These are phyloP conservation scores for Ptychodera flava DNA, from an alignment of 35 echinoderm and acorn worm genomes.

Conservation along the genomic window DNA sequence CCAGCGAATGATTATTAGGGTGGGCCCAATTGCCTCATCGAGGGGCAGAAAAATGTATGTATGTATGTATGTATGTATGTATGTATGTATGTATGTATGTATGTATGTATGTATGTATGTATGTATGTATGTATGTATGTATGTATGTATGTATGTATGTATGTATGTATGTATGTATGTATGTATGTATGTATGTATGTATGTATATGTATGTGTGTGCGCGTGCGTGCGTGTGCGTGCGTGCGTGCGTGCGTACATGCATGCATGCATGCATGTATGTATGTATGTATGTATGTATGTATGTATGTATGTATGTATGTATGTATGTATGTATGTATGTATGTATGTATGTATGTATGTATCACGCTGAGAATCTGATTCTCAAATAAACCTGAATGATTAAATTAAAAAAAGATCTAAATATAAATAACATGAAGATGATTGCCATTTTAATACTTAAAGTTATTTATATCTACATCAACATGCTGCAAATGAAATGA, in stretches of 20 bases:
- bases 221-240: background rate
- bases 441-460: too few species aligned
- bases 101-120: background rate
- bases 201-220: background rate
- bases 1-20: too few species aligned
- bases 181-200: slow-evolving; percentile 2
- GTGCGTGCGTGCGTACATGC: background rate
- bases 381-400: too few species aligned
- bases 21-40: too few species aligned
- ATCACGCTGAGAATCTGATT: background rate
- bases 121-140: background rate
- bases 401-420: too few species aligned
- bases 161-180: background rate
- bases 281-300: slow-evolving; percentile 2
- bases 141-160: slow-evolving; percentile 2
- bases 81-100: slow-evolving; percentile 2
- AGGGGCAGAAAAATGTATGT: background rate
- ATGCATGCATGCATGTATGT: background rate
- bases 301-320: slow-evolving; percentile 2
- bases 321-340: slow-evolving; percentile 2
- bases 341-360: slow-evolving; percentile 2
- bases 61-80: slow-evolving; percentile 2
- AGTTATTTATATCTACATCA: too few species aligned
- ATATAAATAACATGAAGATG: too few species aligned
- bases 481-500: too few species aligned